Conservation (phyloP, 2,797 vertebrate genomes). For the Alfaro cultratus region DNA sequence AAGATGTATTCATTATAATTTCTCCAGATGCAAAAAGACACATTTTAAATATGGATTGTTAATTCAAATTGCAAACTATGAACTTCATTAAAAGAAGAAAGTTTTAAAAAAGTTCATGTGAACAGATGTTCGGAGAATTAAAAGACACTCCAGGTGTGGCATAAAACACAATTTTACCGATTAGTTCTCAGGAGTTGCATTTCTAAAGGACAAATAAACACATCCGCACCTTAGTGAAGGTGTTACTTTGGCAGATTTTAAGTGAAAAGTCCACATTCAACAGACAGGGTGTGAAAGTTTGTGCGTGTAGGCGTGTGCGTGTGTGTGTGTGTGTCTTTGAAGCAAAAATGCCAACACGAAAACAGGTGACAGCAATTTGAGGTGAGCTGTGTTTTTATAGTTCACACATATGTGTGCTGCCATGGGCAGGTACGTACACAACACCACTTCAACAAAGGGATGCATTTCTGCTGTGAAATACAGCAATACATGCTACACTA, state of each 20-base stretch:
- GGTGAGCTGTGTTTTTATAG: constrained; percentile 6
- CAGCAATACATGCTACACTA: not conserved
- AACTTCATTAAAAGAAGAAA: not conserved
- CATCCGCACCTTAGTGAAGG: not conserved
- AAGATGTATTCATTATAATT: not conserved
- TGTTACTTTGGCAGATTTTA: constrained; percentile 15
- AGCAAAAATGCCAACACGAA: not conserved
- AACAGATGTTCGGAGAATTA: not conserved
- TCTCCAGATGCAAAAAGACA: not conserved
- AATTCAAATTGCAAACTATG: not conserved
- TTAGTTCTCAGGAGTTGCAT: not conserved
- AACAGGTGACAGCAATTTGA: constrained; percentile 4
- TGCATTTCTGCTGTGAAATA: not conserved
- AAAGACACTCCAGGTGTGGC: not conserved
- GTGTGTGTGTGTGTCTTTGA: not conserved
- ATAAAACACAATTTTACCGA: not conserved
- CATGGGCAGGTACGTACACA: not conserved
- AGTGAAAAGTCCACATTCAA: constrained; percentile 7
- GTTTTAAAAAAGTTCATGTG: not conserved
- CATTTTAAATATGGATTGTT: not conserved
- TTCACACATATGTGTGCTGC: constrained; percentile 1
- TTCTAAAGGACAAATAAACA: constrained; percentile 3
- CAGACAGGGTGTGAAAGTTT: not conserved
- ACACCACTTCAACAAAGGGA: not conserved
- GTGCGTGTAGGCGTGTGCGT: not conserved